phyloP scores from a whole-genome alignment of 2,797 vertebrate species.

The Sorex maritimensis region DNA sequence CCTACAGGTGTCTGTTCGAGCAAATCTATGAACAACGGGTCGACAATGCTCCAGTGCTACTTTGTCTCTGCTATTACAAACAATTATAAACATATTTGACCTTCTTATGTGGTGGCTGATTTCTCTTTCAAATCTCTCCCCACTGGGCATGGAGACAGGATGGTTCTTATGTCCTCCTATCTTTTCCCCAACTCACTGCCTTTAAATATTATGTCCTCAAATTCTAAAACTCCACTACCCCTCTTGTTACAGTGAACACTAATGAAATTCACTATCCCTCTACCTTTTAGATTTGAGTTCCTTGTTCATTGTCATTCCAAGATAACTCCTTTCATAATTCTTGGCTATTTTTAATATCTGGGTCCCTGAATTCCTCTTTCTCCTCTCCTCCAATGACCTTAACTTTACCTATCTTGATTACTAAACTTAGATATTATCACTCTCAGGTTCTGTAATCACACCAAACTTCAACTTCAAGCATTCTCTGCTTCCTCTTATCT shows the following conservation, averaged over 20 bases:
- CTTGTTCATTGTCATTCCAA: not conserved
- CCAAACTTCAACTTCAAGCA: not conserved
- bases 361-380: not conserved
- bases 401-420: not conserved
- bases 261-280: not conserved
- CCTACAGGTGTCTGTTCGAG: no score
- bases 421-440: not conserved
- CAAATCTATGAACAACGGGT: no score
- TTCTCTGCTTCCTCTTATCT: not conserved
- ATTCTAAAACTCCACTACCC: not conserved
- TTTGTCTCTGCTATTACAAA: no score
- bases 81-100: not conserved
- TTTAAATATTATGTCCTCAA: constrained; percentile 12
- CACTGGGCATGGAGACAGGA: not conserved
- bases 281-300: not conserved
- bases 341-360: not conserved
- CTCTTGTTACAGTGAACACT: not conserved
- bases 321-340: constrained; percentile 25
- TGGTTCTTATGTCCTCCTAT: not conserved
- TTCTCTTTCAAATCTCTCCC: constrained; percentile 8
- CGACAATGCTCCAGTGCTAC: no score
- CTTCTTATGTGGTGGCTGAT: not conserved
- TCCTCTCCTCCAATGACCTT: not conserved
- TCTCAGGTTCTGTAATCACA: not conserved
- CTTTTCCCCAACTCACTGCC: not conserved